These are phyloP conservation scores for Zaprionus lineosus DNA, from an alignment of 2,888 invertebrate species.

Conservation along the genomic window DNA sequence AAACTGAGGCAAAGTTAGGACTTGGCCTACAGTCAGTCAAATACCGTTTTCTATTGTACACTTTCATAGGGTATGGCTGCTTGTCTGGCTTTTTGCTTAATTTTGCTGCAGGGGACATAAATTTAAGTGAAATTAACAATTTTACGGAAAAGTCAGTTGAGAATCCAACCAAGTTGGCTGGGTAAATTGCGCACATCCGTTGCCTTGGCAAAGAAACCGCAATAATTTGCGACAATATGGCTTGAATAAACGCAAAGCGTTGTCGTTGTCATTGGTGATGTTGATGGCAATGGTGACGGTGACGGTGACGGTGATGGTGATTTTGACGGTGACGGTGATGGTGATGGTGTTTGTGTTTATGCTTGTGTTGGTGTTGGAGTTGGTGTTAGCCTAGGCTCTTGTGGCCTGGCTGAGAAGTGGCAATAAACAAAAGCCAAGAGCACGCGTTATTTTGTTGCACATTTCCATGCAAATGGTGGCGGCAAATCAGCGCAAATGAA, in stretches of 20 bases:
- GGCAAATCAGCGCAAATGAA: constrained; percentile 70
- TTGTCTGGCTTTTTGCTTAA: not conserved
- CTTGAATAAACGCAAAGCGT: constrained; percentile 63
- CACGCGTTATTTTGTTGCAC: constrained; percentile 71
- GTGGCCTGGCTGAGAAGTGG: constrained; percentile 41
- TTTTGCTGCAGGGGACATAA: constrained; percentile 22
- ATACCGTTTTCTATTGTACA: no score
- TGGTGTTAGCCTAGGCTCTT: constrained; percentile 20
- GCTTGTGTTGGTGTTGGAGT: constrained; percentile 21
- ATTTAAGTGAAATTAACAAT: constrained; percentile 16
- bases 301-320: no score
- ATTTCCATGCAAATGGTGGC: constrained; percentile 71
- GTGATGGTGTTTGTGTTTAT: no score
- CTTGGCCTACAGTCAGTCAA: no score
- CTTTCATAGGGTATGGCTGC: no score
- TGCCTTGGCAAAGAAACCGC: constrained; percentile 46
- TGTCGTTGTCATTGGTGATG: not conserved
- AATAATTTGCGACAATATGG: constrained; percentile 70
- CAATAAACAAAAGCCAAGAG: constrained; percentile 69
- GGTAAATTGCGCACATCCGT: constrained; percentile 71
- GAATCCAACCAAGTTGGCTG: constrained; percentile 43
- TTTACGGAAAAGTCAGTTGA: constrained; percentile 43
- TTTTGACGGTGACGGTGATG: no score
- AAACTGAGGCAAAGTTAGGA: no score
- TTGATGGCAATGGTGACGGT: no score